phyloP scores from a whole-genome alignment of 2,113 vertebrate genomes.

The Bambusicola thoracicus region DNA sequence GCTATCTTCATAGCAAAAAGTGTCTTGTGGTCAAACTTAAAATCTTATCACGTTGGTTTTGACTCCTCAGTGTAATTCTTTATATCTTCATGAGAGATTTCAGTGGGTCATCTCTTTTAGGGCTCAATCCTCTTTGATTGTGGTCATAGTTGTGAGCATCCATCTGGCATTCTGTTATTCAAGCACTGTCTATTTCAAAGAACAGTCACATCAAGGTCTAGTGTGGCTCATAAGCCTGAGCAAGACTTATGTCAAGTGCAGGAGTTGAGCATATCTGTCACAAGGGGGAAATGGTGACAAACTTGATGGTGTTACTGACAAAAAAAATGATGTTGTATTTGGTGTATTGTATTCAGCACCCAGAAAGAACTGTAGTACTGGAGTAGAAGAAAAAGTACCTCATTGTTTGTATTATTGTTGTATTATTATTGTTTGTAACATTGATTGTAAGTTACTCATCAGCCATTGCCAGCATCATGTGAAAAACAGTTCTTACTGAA shows the following conservation, averaged over 20 bases:
- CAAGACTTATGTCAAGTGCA: neutral
- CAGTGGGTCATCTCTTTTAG: neutral
- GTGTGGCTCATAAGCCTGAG: neutral
- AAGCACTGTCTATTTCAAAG: neutral
- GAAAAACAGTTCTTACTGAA: neutral
- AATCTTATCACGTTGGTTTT: neutral
- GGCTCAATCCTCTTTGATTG: neutral
- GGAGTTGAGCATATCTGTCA: neutral
- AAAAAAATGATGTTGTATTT: neutral
- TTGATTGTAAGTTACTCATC: neutral
- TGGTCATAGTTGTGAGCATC: neutral
- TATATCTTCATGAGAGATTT: neutral
- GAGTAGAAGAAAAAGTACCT: neutral
- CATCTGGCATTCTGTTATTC: neutral
- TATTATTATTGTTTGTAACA: no score
- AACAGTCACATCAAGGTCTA: neutral
- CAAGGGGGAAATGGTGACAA: neutral
- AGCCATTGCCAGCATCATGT: fast-evolving
- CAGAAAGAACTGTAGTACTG: neutral
- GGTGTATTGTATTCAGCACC: neutral
- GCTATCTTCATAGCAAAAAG: neutral
- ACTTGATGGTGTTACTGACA: neutral
- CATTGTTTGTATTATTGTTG: no score
- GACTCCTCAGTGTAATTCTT: neutral
- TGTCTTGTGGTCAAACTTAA: neutral